A percentile compares a stretch with the other conserved stretches of the same genome.
Conservation (phyloP, 2,888 invertebrate genomes). For the Operophtera brumata region DNA sequence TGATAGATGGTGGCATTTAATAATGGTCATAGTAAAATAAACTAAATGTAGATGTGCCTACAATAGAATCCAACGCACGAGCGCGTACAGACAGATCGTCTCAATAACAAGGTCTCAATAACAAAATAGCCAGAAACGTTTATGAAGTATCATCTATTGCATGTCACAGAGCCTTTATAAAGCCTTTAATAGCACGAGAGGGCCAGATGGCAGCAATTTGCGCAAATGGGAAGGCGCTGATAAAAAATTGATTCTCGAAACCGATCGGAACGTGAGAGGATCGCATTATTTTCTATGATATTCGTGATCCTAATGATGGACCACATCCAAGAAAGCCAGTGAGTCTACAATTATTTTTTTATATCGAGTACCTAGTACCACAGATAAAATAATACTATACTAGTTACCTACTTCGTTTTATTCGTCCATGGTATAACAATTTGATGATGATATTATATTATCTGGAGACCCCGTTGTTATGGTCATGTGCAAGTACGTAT, state of each 20-base stretch:
- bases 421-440: too few relatives aligned
- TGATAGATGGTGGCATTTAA: too few relatives aligned
- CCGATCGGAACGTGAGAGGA: conserved; percentile 9
- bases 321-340: background rate
- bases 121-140: background rate
- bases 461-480: too few relatives aligned
- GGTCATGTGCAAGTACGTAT: too few relatives aligned
- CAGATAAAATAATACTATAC: too few relatives aligned
- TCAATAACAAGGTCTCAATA: background rate
- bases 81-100: background rate
- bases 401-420: too few relatives aligned
- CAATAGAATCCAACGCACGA: conserved; percentile 2
- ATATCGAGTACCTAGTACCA: too few relatives aligned
- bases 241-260: conserved; percentile 18
- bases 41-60: too few relatives aligned
- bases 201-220: conserved; percentile 21
- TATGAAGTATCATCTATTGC: conserved; percentile 20
- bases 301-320: background rate
- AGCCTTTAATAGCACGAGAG: conserved; percentile 20
- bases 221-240: conserved; percentile 5
- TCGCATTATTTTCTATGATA: background rate
- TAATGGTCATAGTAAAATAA: too few relatives aligned
- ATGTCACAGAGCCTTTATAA: conserved; percentile 25
- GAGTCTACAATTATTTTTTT: too few relatives aligned
- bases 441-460: too few relatives aligned